phyloP scores from a whole-genome alignment of 1,140 invertebrate genomes.

The Drosophila sulfurigaster region DNA sequence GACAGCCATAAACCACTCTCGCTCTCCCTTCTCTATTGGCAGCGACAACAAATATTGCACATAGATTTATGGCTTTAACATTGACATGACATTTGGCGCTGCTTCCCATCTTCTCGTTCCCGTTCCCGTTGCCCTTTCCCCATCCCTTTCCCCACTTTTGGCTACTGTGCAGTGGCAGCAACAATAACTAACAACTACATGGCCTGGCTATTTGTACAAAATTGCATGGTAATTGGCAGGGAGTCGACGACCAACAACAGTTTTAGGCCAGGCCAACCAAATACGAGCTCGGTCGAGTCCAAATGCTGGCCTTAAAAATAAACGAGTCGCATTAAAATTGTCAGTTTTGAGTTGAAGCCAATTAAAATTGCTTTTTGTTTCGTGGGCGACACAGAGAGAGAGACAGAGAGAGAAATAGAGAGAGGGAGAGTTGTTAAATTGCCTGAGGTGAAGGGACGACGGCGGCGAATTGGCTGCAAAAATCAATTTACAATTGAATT shows the following conservation, averaged over 20 bases:
- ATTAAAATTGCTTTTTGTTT: constrained; percentile 55
- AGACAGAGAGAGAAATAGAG: too few species aligned
- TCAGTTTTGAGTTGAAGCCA: constrained; percentile 48
- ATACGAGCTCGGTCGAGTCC: not conserved
- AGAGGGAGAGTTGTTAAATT: not conserved
- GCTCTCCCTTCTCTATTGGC: constrained; percentile 31
- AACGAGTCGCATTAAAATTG: constrained; percentile 48
- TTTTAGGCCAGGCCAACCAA: not conserved
- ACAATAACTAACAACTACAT: constrained; percentile 29
- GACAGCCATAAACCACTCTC: not conserved
- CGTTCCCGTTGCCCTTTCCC: not conserved
- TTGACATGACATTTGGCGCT: constrained; percentile 64
- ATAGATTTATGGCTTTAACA: constrained; percentile 64
- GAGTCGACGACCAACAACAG: constrained; percentile 5
- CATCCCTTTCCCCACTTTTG: not conserved
- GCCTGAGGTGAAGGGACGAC: not conserved
- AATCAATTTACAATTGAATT: constrained; percentile 55
- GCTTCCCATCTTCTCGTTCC: not conserved
- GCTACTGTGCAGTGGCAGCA: constrained; percentile 11
- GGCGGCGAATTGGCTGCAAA: constrained; percentile 4
- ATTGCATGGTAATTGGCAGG: constrained; percentile 46
- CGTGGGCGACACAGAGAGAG: not conserved
- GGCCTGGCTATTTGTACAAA: constrained; percentile 41
- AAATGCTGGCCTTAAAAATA: constrained; percentile 25
- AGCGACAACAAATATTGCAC: constrained; percentile 52